These are phyloP conservation scores for Uloborus diversus DNA, from an alignment of 1,140 invertebrate genomes.

Conservation along the genomic window DNA sequence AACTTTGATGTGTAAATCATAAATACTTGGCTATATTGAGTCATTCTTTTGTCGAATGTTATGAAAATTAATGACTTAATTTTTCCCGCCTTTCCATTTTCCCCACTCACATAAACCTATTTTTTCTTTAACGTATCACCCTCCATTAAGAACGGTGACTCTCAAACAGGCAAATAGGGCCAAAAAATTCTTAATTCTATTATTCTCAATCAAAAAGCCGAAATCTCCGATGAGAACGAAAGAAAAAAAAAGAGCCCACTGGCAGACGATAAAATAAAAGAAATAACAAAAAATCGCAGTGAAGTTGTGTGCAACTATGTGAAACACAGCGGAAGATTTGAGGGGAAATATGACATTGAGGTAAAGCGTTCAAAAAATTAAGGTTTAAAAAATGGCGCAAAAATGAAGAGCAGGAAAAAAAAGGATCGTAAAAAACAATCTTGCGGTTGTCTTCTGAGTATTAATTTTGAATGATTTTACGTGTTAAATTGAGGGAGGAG, in stretches of 20 bases:
- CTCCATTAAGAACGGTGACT: conserved; percentile 33
- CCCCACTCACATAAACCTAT: neutral
- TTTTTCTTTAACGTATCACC: conserved; percentile 19
- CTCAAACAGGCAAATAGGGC: neutral
- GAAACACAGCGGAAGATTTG: conserved; percentile 3
- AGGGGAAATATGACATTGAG: conserved; percentile 38
- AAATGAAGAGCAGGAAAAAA: conserved; percentile 19
- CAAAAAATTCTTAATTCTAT: conserved; percentile 52
- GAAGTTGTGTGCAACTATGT: conserved; percentile 14
- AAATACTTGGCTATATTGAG: conserved; percentile 29
- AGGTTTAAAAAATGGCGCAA: conserved; percentile 34
- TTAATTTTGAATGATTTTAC: conserved; percentile 57
- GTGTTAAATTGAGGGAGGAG: conserved; percentile 55
- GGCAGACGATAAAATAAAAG: no score
- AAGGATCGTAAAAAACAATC: conserved; percentile 45
- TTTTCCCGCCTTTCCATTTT: conserved; percentile 6
- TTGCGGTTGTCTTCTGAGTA: conserved; percentile 54
- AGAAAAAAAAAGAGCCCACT: conserved; percentile 5
- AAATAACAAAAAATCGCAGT: neutral
- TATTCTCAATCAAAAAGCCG: conserved; percentile 53
- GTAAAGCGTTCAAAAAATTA: conserved; percentile 25
- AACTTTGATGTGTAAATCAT: conserved; percentile 54
- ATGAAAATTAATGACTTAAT: conserved; percentile 56
- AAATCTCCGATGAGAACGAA: neutral
- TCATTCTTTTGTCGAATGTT: conserved; percentile 36